These are phyloP conservation scores for Drosophila sproati DNA, from an alignment of 1,140 invertebrate species.

Conservation along the genomic window DNA sequence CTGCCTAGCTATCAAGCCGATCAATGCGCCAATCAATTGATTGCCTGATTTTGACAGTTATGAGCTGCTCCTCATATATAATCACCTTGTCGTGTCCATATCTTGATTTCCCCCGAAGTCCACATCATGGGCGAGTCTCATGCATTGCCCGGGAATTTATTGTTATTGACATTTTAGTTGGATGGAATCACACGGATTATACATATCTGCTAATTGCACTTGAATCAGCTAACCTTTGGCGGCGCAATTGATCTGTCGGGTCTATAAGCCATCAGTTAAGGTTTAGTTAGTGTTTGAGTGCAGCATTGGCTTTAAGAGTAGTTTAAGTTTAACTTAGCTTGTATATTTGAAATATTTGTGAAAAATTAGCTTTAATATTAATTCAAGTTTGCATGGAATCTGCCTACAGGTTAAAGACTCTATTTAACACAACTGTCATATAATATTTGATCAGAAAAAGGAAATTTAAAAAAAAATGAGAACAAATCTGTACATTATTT, in stretches of 20 bases:
- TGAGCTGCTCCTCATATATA: slow-evolving; percentile 63
- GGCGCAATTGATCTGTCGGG: slow-evolving; percentile 44
- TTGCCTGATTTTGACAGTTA: slow-evolving; percentile 70
- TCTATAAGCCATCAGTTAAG: slow-evolving; percentile 20
- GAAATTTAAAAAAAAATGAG: no score
- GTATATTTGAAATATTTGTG: no score
- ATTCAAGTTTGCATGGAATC: no score
- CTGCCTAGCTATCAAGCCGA: slow-evolving; percentile 5
- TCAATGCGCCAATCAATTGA: slow-evolving; percentile 68
- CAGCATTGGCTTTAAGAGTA: not conserved
- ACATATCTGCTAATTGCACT: slow-evolving; percentile 68
- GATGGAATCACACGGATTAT: slow-evolving; percentile 78
- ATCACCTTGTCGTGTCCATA: slow-evolving; percentile 42
- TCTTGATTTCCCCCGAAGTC: slow-evolving; percentile 57
- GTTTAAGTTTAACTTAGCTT: not conserved
- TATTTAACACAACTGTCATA: no score
- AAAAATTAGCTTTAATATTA: no score
- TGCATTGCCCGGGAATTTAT: slow-evolving; percentile 69
- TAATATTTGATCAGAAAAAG: no score
- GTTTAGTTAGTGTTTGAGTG: not conserved
- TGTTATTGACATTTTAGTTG: slow-evolving; percentile 80
- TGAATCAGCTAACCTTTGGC: slow-evolving; percentile 31
- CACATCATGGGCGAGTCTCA: not conserved
- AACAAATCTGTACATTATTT: no score
- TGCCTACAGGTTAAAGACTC: no score